Evolutionary conservation across 2,888 invertebrate species (phyloP).

Genomic region (Oxytorus armatus): DNA sequence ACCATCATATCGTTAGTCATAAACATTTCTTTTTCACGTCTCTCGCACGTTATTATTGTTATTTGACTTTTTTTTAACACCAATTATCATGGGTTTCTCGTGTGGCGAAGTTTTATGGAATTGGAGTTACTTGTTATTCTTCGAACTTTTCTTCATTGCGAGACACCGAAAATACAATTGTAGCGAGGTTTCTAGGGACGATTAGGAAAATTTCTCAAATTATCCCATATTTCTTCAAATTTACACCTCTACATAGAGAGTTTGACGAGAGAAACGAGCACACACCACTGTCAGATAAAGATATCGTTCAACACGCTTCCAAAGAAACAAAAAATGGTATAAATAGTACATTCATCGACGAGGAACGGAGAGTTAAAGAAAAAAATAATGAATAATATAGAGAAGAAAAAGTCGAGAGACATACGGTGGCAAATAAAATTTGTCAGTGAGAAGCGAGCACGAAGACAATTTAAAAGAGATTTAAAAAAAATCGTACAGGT

Average conservation of each 20-base stretch:
- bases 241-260: conserved; percentile 34
- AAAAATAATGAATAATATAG: neutral
- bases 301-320: conserved; percentile 31
- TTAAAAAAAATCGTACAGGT: conserved; percentile 29
- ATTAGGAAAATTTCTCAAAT: conserved; percentile 7
- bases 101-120: too few relatives aligned
- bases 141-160: neutral
- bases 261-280: conserved; percentile 27
- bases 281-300: conserved; percentile 10
- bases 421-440: conserved; percentile 38
- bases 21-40: conserved; percentile 13
- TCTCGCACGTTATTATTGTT: conserved; percentile 8
- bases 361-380: conserved; percentile 10
- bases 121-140: too few relatives aligned
- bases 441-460: conserved; percentile 9
- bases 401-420: neutral
- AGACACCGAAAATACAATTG: too few relatives aligned
- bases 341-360: conserved; percentile 22
- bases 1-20: conserved; percentile 52
- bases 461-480: conserved; percentile 35
- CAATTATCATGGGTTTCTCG: too few relatives aligned
- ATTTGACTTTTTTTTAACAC: neutral
- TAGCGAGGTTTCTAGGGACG: too few relatives aligned
- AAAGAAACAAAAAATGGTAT: conserved; percentile 1
- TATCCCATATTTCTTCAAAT: conserved; percentile 15